phyloP scores from a whole-genome alignment of 2,797 vertebrate species.

The Platalea minor region DNA sequence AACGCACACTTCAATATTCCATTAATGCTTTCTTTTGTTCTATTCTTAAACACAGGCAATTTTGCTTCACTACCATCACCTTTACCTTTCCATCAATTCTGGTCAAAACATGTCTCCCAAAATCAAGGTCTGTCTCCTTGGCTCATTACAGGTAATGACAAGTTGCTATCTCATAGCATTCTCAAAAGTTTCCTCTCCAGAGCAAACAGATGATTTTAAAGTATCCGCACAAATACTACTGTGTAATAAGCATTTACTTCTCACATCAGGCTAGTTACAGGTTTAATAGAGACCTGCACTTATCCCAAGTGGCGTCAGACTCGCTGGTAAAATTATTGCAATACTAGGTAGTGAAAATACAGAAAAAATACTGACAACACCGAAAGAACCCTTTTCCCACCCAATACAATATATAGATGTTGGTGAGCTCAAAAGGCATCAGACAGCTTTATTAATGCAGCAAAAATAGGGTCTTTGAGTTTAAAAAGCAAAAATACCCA shows the following conservation, averaged over 20 bases:
- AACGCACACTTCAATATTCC: rapidly evolving
- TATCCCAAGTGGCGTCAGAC: conserved; percentile 29
- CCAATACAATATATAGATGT: neutral
- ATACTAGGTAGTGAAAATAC: conserved; percentile 20
- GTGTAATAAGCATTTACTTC: conserved; percentile 41
- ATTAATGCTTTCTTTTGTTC: neutral
- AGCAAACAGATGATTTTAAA: conserved; percentile 22
- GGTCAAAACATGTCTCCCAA: neutral
- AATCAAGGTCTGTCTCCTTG: conserved; percentile 5
- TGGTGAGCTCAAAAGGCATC: neutral
- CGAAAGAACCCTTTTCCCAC: neutral
- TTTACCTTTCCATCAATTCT: neutral
- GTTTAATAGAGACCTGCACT: conserved; percentile 45
- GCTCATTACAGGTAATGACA: conserved; percentile 27
- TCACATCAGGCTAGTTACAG: conserved; percentile 39
- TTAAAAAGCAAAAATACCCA: neutral
- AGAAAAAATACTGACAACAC: conserved; percentile 14
- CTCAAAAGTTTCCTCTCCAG: conserved; percentile 5
- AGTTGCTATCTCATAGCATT: neutral
- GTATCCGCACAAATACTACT: neutral
- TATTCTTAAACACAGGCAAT: neutral
- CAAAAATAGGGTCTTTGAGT: neutral
- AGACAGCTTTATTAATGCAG: neutral
- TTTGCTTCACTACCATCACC: neutral
- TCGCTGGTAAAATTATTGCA: conserved; percentile 26